Evolutionary conservation across 64 coral and sea anemone species (phyloP).

Genomic region (Orbicella faveolata): DNA sequence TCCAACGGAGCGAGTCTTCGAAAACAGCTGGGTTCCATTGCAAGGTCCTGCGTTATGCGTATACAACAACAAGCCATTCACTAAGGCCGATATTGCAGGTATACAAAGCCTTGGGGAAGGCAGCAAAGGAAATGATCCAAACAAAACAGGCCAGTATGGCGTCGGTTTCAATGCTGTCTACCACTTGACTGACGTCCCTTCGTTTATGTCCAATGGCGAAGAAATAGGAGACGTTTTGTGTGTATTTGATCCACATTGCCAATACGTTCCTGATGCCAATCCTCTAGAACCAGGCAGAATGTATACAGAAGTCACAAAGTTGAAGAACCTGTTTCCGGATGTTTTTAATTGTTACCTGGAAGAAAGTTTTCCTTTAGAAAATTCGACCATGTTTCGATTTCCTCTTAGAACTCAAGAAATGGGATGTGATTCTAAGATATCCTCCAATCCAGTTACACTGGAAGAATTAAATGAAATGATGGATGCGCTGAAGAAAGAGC

Average conservation of each 20-base stretch:
- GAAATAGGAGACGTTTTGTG: slow-evolving; percentile 72
- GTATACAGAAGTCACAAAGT: slow-evolving; percentile 21
- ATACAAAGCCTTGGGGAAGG: slow-evolving; percentile 81
- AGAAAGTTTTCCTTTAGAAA: slow-evolving; percentile 42
- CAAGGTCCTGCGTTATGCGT: slow-evolving; percentile 79
- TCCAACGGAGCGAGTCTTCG: slow-evolving; percentile 51
- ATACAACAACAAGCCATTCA: slow-evolving; percentile 81
- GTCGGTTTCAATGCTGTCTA: slow-evolving; percentile 92
- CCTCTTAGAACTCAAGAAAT: slow-evolving; percentile 53
- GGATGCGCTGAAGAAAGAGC: slow-evolving; percentile 35
- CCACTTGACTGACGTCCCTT: slow-evolving; percentile 79
- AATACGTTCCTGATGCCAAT: slow-evolving; percentile 57
- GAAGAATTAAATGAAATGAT: slow-evolving; percentile 28
- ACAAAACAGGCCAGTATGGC: slow-evolving; percentile 83
- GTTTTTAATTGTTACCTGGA: slow-evolving; percentile 60
- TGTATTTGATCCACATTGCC: slow-evolving; percentile 72
- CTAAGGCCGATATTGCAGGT: slow-evolving; percentile 52
- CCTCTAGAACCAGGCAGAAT: slow-evolving; percentile 56
- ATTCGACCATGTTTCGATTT: slow-evolving; percentile 66
- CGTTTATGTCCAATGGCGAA: slow-evolving; percentile 55
- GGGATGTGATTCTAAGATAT: slow-evolving; percentile 20
- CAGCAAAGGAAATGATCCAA: slow-evolving; percentile 80
- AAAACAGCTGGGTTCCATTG: slow-evolving; percentile 68
- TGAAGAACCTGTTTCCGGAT: slow-evolving; percentile 57
- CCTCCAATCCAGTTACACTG: not conserved